phyloP scores from a whole-genome alignment of 2,797 vertebrate genomes.

The Tarsius wallacei region DNA sequence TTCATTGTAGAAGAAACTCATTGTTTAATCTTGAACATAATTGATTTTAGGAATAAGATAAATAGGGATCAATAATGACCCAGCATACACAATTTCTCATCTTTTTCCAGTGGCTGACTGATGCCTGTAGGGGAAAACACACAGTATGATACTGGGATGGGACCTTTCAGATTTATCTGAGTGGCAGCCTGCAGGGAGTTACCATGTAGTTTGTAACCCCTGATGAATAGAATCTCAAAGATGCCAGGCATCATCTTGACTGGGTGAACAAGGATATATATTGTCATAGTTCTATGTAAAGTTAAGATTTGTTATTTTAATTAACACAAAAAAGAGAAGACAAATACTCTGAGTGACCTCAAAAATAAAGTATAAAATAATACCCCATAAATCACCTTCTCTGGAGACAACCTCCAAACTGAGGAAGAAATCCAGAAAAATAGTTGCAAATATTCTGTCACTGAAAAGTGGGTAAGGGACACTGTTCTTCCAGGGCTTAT shows the following conservation, averaged over 20 bases:
- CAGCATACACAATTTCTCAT: background rate
- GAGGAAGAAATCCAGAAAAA: background rate
- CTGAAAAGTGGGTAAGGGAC: background rate
- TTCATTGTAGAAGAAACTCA: background rate
- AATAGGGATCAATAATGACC: background rate
- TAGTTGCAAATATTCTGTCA: background rate
- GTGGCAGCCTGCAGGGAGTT: background rate
- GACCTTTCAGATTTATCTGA: background rate
- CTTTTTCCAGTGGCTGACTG: background rate
- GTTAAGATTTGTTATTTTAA: conserved; percentile 74
- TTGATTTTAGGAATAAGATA: background rate
- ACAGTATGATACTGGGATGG: accelerated
- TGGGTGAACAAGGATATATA: background rate
- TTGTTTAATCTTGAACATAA: background rate
- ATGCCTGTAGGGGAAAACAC: background rate
- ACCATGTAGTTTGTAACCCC: accelerated
- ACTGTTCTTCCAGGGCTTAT: background rate
- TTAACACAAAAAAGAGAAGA: conserved; percentile 56
- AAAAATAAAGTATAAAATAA: conserved; percentile 34
- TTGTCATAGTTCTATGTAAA: background rate
- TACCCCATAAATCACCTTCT: background rate
- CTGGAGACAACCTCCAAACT: background rate
- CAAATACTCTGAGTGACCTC: conserved; percentile 57
- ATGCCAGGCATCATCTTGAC: background rate
- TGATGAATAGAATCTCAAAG: background rate